Evolutionary conservation across 37 sponge, comb jelly and placozoan genomes (phyloP), one percentile per base, ranked within the genome.

Genomic region (Amphimedon queenslandica): DNA sequence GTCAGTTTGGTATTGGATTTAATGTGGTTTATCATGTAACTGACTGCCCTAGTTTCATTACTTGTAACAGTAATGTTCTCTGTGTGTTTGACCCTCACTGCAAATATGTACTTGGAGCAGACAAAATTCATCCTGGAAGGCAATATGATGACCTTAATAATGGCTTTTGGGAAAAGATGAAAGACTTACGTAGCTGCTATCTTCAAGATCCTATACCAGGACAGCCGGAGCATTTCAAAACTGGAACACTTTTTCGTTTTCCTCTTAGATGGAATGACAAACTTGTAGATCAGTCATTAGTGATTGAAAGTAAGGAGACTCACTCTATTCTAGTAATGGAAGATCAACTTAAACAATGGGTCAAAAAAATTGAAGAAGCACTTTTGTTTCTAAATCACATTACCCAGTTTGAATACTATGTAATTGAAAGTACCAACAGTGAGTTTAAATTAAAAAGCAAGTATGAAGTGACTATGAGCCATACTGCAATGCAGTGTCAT

Each of bases 11-110:
- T n/a, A n/a, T n/a, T n/a, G n/a, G n/a, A n/a, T n/a, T n/a, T n/a
- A n/a, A n/a, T 84, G 80, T 68, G 11, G 89, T 83, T 8, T 92
- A 92, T 69, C 89, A 91, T 79, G 78, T 91, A 41, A 91, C 92
- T 58, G 92, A 91, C 67, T 91, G 92, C 60, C 92, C 92, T 30
- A 75, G 69, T 37, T 92, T 92, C 64, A 16, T 90, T 5, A 75
- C 91, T 57, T 13, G 51, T 47, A 21, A 87, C 27, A 79, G 85
- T 41, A 76, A 83, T 13, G 77, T 75, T 0, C 40, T 92, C 21
- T 92, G 93, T 70, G 57, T 92, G 1, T 64, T 92, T 66, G 93
- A 92, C 61, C 93, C 93, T 58, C 88, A 80, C 38, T 63, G 66
- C 23, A 36, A 21, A 1, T 92, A 69, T 73, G 75, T 76, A 2